These are phyloP conservation scores for Eueides isabella DNA, from an alignment of 1,140 invertebrate species.

Conservation along the genomic window DNA sequence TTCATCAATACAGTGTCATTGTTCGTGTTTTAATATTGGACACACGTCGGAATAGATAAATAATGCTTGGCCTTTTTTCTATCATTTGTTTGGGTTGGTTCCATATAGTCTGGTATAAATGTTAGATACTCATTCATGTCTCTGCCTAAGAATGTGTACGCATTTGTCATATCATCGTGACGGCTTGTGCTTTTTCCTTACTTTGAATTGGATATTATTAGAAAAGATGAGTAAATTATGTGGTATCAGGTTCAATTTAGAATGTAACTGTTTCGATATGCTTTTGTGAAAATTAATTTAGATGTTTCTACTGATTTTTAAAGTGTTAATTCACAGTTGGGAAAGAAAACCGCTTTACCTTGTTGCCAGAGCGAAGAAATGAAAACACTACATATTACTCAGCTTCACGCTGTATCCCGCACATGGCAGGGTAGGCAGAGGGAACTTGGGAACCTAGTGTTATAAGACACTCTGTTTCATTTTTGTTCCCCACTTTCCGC, in stretches of 20 bases:
- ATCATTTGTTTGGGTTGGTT: conserved; percentile 66
- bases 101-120: conserved; percentile 71
- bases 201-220: conserved; percentile 13
- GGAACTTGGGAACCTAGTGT: no score
- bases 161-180: conserved; percentile 53
- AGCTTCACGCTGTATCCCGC: no score
- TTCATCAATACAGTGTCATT: conserved; percentile 73
- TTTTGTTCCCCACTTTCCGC: no score
- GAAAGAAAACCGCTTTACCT: no score
- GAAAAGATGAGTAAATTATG: conserved; percentile 22
- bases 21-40: conserved; percentile 76
- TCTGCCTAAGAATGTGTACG: conserved; percentile 41
- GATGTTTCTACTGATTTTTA: no score
- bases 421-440: no score
- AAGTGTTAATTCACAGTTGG: no score
- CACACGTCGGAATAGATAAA: conserved; percentile 71
- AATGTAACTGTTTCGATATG: background rate
- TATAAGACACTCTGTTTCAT: no score
- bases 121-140: conserved; percentile 36
- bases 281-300: background rate
- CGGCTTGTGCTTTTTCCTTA: conserved; percentile 37
- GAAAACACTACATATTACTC: no score
- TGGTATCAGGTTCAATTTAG: background rate
- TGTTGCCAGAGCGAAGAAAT: no score
- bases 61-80: conserved; percentile 65